Percentiles rank a stretch among this genome's conserved stretches.
Conservation (phyloP, 2,113 vertebrate genomes). For the Takifugu bimaculatus region DNA sequence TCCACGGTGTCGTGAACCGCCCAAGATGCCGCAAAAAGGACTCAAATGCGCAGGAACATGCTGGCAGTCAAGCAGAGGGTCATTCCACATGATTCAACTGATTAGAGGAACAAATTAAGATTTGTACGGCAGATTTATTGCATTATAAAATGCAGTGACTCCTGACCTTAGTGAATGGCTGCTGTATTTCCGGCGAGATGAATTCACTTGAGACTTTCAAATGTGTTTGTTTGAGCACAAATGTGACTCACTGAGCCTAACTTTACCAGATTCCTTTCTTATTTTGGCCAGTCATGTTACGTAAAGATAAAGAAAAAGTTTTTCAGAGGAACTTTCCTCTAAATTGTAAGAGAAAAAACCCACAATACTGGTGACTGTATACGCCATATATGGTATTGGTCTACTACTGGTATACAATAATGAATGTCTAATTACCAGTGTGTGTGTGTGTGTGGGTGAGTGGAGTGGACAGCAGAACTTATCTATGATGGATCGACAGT, state of each 20-base stretch:
- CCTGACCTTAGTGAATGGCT: conserved; percentile 35
- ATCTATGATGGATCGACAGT: not conserved
- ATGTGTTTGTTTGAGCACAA: no score
- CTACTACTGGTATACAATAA: no score
- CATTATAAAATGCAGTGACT: conserved; percentile 41
- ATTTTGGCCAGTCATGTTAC: no score
- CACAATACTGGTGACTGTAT: not conserved
- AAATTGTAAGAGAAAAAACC: conserved; percentile 29
- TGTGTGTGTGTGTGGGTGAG: no score
- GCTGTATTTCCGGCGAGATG: conserved; percentile 6
- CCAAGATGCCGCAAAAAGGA: conserved; percentile 24
- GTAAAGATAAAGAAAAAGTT: no score
- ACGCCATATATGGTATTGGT: no score
- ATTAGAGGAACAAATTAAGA: conserved; percentile 60
- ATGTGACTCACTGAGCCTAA: no score
- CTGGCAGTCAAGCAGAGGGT: conserved; percentile 45
- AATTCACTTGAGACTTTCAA: not conserved
- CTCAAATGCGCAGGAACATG: conserved; percentile 18
- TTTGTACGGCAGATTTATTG: conserved; percentile 48
- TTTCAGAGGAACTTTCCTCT: conserved; percentile 2
- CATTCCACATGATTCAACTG: conserved; percentile 58
- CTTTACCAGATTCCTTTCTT: no score
- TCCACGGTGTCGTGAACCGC: conserved; percentile 6
- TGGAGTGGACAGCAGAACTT: no score
- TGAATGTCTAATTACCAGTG: no score